Evolutionary conservation across 2,888 invertebrate genomes (phyloP), one percentile per base, ranked within the genome.

Genomic region (Augiades crinisus): DNA sequence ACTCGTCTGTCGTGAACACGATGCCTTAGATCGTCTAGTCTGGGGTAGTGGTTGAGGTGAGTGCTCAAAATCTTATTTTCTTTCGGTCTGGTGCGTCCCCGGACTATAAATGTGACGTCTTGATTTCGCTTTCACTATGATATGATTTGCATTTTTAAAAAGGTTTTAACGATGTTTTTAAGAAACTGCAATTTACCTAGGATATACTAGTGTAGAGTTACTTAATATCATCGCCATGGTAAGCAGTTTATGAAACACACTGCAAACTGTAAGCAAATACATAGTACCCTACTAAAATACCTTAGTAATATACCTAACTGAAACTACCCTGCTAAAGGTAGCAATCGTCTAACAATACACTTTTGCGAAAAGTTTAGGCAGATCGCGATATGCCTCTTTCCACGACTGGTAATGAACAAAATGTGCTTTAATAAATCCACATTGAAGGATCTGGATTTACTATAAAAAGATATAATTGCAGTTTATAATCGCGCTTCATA

Each of bases 21-120:
- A 6, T 45, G 17, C 36, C 27, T 27, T 17, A 36, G 5, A 22
- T 24, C 21, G 46, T 46, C 36, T 46, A 36, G 33, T 30, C 24
- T 5, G 6, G 12, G 41, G 30, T 27, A 40, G 34, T 40, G 17
- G 12, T 17, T 36, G 37, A 27, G 47, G 37, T 34, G 46, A 46
- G 36, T 37, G 33, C 13, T 47, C 19, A 46, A 19, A 47, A 47
- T 30, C 47, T 47, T 47, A 30, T 47, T 47, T 47, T 47, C 47
- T 37, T 37, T 17, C 30, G 47, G 47, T 47, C 37, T 47, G 47
- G 47, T 47, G 47, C 37, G 13, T 13, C 30, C 19, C 30, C 27
- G 46, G 37, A 47, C 47, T 37, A 37, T 47, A 37, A 47, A 47
- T 47, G 47, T 47, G 37, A 47, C 5, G 37, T 37, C 47, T 47